Evolutionary conservation across 1,140 invertebrate species (phyloP), one percentile per base, ranked within the genome.

Genomic region (Hyphantria cunea): DNA sequence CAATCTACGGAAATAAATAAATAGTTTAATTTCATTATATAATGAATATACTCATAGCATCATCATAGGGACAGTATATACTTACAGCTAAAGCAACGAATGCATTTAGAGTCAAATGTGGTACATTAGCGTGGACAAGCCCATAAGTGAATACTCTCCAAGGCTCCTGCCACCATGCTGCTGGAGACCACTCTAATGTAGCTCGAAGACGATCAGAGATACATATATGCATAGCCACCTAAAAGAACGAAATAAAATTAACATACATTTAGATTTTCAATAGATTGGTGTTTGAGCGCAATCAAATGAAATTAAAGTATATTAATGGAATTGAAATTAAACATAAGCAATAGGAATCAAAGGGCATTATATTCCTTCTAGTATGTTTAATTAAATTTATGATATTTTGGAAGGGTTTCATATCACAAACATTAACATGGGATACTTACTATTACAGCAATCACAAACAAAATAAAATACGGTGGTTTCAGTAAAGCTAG

Each of bases 91-190:
- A 58, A 10, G 81, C 82, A 0, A 90, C 80, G 10, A 90, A 66
- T 0, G 81, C 78, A 64, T 90, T 90, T 5, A 88, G 67, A 6
- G 82, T 82, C 0, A 88, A 66, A 48, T 90, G 87, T 0, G 66
- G 50, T 45, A 66, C 52, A 33, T 65, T 69, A 8, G 84, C 84
- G 67, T 90, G 87, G n/a, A 90, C 66, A 34, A 72, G 70, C 33
- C 82, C 79, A 49, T 90, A 90, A 4, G 84, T 82, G 51, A 90
- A 14, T 13, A 90, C 58, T 8, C 84, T 62, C 87, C 87, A 90
- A 0, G 85, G 86, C 49, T 86, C 64, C 7, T 51, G 70, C 74
- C 81, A 75, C 81, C 86, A 86, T 52, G 58, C 62, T 1, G 65
- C 71, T 9, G 82, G 84, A 34, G 74, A 60, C 85, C 85, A 90